Base-by-base conservation (phyloP, 2,888 invertebrate genomes). In the Plebejus melissa region DNA sequence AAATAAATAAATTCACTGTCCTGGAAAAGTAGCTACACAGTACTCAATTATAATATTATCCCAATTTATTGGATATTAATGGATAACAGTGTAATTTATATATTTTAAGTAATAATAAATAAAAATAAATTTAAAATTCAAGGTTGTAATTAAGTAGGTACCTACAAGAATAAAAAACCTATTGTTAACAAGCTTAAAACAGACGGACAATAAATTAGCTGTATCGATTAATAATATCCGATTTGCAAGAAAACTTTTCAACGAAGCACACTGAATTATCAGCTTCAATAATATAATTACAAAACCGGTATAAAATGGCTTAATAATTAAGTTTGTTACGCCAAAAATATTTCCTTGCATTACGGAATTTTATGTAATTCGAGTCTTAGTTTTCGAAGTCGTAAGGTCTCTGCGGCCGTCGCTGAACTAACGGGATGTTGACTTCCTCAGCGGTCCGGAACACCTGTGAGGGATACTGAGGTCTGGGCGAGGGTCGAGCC, bases 361-460 rank as follows among this genome's bases (percentile, higher is more conserved):
- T 4, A 36, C 6, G 65, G 5, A 65, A 32, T 13, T 22, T 22
- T 5, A 65, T 65, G 13, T 65, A 60, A 28, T 60, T 60, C 60
- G 28, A 60, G 22, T 60, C 22, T 86, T 91, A 92, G 80, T 90
- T 90, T 80, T 93, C 91, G 79, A 91, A 92, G 77, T 93, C 92
- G 79, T 89, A 92, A 36, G 92, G 93, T 77, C 92, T 89, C 76
- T 90, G 90, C 6, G 97, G 97, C 82, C 97, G 95, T 84, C 97
- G 94, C 85, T 97, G 97, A 78, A 96, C 96, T 74, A 98, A 94
- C 4, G 97, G 97, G 81, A 97, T 97, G 86, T 98, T 97, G 74
- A 97, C 97, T 85, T 97, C 97, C 86, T 98, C 97, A 4, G 97
- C 97, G 65, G 97, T 96, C 82, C 97, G 95, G 90, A 97, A 98